Conservation (phyloP, 2,113 vertebrate genomes). For the Colistium nudipinnis region DNA sequence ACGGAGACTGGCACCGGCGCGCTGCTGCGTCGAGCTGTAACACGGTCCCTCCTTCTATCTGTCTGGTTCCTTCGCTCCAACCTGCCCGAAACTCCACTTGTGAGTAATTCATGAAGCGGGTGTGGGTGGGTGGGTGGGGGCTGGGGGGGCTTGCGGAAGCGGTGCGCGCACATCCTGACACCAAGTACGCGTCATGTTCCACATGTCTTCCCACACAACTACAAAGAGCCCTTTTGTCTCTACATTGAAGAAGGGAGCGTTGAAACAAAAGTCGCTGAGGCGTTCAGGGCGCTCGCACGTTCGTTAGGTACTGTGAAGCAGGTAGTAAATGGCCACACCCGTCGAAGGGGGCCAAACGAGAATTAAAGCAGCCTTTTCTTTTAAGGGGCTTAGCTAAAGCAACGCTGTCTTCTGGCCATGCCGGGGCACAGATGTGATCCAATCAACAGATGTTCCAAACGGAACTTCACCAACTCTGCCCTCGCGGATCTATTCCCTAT, state of each 20-base stretch:
- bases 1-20: conserved; percentile 64
- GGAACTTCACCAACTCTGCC: no score
- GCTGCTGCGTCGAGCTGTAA: conserved; percentile 35
- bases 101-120: conserved; percentile 81
- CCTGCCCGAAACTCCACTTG: conserved; percentile 69
- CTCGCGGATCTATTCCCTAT: no score
- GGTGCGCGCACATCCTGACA: conserved; percentile 76
- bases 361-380: conserved; percentile 4
- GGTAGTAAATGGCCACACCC: conserved; percentile 25
- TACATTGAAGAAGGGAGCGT: conserved; percentile 66
- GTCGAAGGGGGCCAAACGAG: conserved; percentile 1
- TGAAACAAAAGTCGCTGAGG: conserved; percentile 43
- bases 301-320: conserved; percentile 42
- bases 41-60: conserved; percentile 63
- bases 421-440: background rate
- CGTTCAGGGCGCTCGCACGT: conserved; percentile 38
- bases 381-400: conserved; percentile 9
- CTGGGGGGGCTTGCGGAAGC: no score
- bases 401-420: conserved; percentile 18
- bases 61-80: conserved; percentile 69
- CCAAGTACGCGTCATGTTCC: conserved; percentile 79
- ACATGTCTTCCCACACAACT: conserved; percentile 75
- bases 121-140: no score
- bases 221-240: conserved; percentile 81
- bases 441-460: background rate